Conservation (phyloP, 1,140 invertebrate genomes). For the Drosophila punjabiensis region DNA sequence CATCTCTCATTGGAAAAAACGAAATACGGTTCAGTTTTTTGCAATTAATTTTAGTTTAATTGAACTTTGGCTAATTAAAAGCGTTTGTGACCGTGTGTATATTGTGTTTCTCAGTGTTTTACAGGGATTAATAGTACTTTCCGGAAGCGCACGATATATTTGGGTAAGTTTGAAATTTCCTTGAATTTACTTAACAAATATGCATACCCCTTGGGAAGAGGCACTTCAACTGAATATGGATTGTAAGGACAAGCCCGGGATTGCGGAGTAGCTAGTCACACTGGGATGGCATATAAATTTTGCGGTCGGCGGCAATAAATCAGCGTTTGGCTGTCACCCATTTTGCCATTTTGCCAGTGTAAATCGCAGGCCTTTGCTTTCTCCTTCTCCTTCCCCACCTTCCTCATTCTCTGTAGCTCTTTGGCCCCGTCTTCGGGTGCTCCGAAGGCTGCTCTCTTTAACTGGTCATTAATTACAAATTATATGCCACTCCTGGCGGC, state of each 20-base stretch:
- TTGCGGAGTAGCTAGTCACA: slow-evolving; percentile 54
- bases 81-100: neutral
- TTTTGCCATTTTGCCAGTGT: slow-evolving; percentile 65
- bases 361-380: slow-evolving; percentile 60
- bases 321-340: slow-evolving; percentile 81
- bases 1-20: neutral
- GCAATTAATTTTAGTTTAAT: neutral
- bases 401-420: neutral
- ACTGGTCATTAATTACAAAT: slow-evolving; percentile 84
- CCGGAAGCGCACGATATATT: neutral
- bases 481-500: slow-evolving; percentile 67
- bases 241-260: slow-evolving; percentile 55
- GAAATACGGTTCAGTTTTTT: neutral
- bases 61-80: neutral
- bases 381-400: neutral
- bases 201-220: slow-evolving; percentile 32
- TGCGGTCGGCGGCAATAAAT: slow-evolving; percentile 80
- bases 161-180: neutral
- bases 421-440: slow-evolving; percentile 9
- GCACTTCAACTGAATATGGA: slow-evolving; percentile 60
- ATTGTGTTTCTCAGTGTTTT: neutral
- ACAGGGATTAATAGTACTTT: neutral
- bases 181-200: neutral
- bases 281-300: slow-evolving; percentile 80
- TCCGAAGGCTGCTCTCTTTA: slow-evolving; percentile 63